Percentiles rank a stretch among this genome's conserved stretches.
These are phyloP conservation scores for Neodiprion pinetum DNA, from an alignment of 1,140 invertebrate genomes.

Conservation along the genomic window DNA sequence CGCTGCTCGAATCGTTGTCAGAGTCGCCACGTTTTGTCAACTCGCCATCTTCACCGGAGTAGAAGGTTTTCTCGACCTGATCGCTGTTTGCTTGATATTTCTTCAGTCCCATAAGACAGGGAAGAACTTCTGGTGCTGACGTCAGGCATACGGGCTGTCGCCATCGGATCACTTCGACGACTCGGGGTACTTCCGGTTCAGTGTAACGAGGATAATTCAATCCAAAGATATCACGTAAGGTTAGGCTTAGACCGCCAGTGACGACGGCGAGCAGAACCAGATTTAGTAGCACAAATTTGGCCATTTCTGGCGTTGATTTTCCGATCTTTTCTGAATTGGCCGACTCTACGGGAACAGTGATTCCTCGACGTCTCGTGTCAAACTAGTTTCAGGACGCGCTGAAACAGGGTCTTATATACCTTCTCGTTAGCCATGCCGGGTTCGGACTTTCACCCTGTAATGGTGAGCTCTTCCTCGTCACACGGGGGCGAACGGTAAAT, in stretches of 20 bases:
- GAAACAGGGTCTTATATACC: background rate
- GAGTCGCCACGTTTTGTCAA: background rate
- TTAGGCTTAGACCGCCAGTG: background rate
- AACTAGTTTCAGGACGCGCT: background rate
- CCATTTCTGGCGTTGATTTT: background rate
- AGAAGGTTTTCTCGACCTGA: no score
- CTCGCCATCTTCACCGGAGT: background rate
- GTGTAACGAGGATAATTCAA: background rate
- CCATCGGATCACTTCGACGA: slow-evolving; percentile 33
- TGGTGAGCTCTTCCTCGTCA: background rate
- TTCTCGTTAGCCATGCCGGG: no score
- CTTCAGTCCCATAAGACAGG: background rate
- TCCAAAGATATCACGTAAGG: slow-evolving; percentile 17
- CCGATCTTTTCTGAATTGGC: background rate
- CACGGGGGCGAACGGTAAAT: background rate
- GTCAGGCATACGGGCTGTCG: slow-evolving; percentile 37
- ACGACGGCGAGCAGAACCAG: background rate
- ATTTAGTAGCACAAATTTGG: background rate
- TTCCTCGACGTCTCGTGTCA: background rate
- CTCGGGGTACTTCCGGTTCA: background rate
- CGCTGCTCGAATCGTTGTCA: background rate
- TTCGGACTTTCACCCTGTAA: background rate
- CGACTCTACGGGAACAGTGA: background rate
- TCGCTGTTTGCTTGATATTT: slow-evolving; percentile 12
- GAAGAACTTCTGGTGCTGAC: background rate